These are phyloP conservation scores for Sebastes vulpes DNA, from an alignment of 2,797 vertebrate genomes.

Conservation along the genomic window DNA sequence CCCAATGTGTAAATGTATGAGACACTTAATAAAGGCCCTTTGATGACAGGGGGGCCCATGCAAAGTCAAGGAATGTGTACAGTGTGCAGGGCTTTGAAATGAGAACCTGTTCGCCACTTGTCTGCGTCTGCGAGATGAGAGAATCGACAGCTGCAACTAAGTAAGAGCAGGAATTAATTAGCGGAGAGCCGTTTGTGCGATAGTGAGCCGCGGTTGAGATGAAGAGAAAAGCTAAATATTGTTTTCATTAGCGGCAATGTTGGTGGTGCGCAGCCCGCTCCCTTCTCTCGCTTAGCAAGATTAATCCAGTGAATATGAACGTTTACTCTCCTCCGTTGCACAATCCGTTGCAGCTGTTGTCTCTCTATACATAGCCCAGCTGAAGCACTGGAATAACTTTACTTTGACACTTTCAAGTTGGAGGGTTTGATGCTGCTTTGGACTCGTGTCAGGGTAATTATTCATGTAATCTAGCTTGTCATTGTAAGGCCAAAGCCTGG, in stretches of 20 bases:
- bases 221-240: conserved; percentile 84
- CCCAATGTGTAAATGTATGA: conserved; percentile 86
- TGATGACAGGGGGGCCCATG: conserved; percentile 81
- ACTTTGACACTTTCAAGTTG: conserved; percentile 80
- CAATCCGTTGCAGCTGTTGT: conserved; percentile 85
- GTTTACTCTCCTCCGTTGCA: conserved; percentile 68
- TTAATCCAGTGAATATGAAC: conserved; percentile 78
- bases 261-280: conserved; percentile 82
- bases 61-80: conserved; percentile 80
- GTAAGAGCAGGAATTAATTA: conserved; percentile 85
- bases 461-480: conserved; percentile 61
- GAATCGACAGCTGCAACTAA: conserved; percentile 82
- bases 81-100: conserved; percentile 83
- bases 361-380: conserved; percentile 71
- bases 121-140: conserved; percentile 79
- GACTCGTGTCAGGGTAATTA: conserved; percentile 62
- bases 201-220: conserved; percentile 68
- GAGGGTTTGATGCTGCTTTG: conserved; percentile 70
- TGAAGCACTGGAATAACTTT: conserved; percentile 79
- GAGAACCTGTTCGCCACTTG: conserved; percentile 88
- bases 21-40: conserved; percentile 86
- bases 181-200: conserved; percentile 61
- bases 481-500: conserved; percentile 26
- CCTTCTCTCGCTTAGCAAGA: conserved; percentile 68
- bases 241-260: conserved; percentile 87